Evolutionary conservation across 2,797 vertebrate genomes (phyloP).

Genomic region (Naso thynnoides): DNA sequence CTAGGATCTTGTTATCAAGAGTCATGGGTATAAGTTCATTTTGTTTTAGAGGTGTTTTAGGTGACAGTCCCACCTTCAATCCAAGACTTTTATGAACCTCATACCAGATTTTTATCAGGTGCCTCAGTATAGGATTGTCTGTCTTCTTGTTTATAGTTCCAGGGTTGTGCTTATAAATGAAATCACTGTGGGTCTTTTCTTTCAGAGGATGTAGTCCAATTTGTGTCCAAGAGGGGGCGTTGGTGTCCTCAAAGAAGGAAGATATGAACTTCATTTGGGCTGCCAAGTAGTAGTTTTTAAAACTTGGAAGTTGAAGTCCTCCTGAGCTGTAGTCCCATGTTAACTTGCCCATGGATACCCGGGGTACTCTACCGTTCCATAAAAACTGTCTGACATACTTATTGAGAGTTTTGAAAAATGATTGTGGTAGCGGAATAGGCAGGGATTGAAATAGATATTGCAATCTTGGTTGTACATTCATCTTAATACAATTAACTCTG

Average conservation of each 20-base stretch:
- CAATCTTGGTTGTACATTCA: slow-evolving; percentile 4
- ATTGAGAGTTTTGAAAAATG: not conserved
- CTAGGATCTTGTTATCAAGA: too few species aligned
- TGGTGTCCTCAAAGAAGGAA: not conserved
- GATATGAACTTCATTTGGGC: not conserved
- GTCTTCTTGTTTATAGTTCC: not conserved
- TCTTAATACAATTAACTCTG: slow-evolving; percentile 5
- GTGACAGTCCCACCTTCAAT: not conserved
- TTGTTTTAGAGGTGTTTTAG: not conserved
- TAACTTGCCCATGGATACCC: not conserved
- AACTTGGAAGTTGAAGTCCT: not conserved
- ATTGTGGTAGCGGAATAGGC: not conserved
- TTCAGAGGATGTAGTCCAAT: not conserved
- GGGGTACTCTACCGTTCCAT: not conserved
- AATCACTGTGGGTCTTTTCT: not conserved
- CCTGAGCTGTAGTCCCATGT: not conserved
- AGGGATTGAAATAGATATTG: slow-evolving; percentile 5
- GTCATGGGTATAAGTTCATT: too few species aligned
- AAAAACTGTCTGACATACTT: not conserved
- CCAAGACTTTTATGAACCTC: too few species aligned
- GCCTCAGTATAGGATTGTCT: not conserved
- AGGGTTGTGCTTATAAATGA: not conserved
- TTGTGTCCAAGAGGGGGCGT: not conserved
- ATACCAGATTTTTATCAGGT: too few species aligned
- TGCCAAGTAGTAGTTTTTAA: not conserved